Base-by-base conservation (phyloP, 1,140 invertebrate genomes). In the Cheumatopsyche charites region DNA sequence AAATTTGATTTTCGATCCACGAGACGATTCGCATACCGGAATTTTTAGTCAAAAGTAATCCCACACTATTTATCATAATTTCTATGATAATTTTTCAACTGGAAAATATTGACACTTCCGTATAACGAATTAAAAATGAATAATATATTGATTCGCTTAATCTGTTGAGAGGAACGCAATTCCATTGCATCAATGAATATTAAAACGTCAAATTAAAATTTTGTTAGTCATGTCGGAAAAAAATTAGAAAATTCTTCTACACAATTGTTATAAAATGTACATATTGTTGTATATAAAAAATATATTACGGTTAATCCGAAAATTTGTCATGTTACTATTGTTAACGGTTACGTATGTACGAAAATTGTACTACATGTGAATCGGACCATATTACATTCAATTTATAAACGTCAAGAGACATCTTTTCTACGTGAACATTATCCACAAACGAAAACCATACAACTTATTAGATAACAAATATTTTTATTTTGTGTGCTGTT, bases 241-340 rank as follows among this genome's bases (percentile, higher is more conserved):
- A 36, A 36, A 36, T 4, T 4, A 36, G 29, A 36, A 36, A 36
- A 36, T 36, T 36, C 9, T 36, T 36, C 29, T 3, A 36, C 29
- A 36, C 29, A 36, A 36, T 36, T 4, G 29, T 36, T 36, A 36
- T 36, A 9, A 36, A 36, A 36, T 36, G 29, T 36, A n/a, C n/a
- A n/a, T n/a, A n/a, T n/a, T n/a, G n/a, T n/a, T n/a, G n/a, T n/a
- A n/a, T n/a, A n/a, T n/a, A 36, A 36, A 3, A 36, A 36, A 36
- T 36, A 36, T 36, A 4, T 36, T n/a, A n/a, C n/a, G 9, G 29
- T 4, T n/a, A 47, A 47, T 47, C 43, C 3, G 43, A 47, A 12
- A 47, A 47, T 47, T 47, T 47, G 43, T 47, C 43, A 47, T 13
- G 43, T 47, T 47, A 47, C 13, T 47, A 13, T 47, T 12, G 29